phyloP scores from a whole-genome alignment of 2,113 vertebrate species.

The Takifugu bimaculatus region DNA sequence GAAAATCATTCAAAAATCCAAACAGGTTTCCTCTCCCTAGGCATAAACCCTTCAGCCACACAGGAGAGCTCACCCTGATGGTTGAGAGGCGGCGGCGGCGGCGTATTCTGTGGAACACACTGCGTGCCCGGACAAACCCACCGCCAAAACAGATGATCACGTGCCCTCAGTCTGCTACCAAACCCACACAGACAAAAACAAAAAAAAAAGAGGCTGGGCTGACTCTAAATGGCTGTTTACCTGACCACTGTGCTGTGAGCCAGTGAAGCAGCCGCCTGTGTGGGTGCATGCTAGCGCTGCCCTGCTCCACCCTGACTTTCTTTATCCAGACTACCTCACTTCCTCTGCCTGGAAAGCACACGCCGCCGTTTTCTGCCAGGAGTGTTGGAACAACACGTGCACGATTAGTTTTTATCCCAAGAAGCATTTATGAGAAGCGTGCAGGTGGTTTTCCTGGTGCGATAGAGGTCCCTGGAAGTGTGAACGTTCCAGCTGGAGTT shows the following conservation, averaged over 20 bases:
- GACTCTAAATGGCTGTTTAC: constrained; percentile 70
- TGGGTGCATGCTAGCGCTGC: constrained; percentile 12
- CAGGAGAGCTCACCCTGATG: constrained; percentile 2
- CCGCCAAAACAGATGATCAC: constrained; percentile 49
- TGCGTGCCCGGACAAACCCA: constrained; percentile 26
- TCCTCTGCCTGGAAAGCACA: neutral
- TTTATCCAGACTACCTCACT: constrained; percentile 14
- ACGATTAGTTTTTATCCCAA: no score
- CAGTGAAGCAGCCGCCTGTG: constrained; percentile 27
- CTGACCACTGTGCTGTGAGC: constrained; percentile 47
- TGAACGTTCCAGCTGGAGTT: no score
- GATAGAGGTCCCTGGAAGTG: no score
- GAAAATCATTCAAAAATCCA: constrained; percentile 26
- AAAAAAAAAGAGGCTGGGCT: constrained; percentile 65
- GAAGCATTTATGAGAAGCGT: no score
- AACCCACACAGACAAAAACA: constrained; percentile 43
- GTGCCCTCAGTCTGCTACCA: constrained; percentile 33
- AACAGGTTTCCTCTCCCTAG: constrained; percentile 36
- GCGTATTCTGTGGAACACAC: constrained; percentile 15
- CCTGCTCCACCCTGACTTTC: constrained; percentile 19
- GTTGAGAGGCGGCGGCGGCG: constrained; percentile 32
- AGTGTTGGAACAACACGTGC: no score
- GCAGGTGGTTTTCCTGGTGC: no score
- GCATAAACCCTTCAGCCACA: constrained; percentile 2
- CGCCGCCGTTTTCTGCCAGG: no score